Conservation (phyloP, 2,797 vertebrate genomes). For the Alosa sapidissima region DNA sequence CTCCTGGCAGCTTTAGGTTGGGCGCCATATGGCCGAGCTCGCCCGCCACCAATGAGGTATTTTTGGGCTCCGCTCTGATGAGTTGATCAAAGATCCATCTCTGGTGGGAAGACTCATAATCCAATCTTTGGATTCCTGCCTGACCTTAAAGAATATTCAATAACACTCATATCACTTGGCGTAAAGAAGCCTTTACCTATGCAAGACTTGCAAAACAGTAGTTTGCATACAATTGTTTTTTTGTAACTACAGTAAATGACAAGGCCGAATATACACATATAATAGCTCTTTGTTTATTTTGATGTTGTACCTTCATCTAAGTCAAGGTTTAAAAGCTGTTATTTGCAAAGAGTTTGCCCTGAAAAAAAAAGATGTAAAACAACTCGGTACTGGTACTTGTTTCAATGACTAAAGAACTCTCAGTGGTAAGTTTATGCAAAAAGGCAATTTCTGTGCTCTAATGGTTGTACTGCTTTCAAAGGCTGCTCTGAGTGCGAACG, state of each 20-base stretch:
- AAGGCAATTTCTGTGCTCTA: neutral
- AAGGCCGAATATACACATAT: neutral
- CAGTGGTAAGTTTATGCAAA: neutral
- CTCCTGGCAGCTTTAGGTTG: slow-evolving; percentile 17
- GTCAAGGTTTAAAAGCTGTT: neutral
- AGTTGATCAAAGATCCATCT: slow-evolving; percentile 13
- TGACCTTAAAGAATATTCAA: slow-evolving; percentile 16
- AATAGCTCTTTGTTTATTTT: neutral
- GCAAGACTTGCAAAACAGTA: neutral
- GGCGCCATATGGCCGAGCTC: neutral
- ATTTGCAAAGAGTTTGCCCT: neutral
- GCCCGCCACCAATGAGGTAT: slow-evolving; percentile 2
- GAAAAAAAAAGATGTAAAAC: neutral
- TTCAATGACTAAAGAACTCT: neutral
- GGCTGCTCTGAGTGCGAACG: neutral
- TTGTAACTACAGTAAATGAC: neutral
- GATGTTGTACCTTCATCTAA: neutral
- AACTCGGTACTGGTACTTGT: neutral
- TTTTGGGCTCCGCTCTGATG: slow-evolving; percentile 5
- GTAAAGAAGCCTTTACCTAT: neutral
- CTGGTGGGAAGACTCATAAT: neutral
- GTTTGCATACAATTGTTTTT: neutral
- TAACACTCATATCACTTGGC: neutral
- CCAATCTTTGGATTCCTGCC: neutral
- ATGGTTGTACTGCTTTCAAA: neutral